A percentile compares a stretch with the other conserved stretches of the same genome.
phyloP scores from a whole-genome alignment of 2,113 vertebrate genomes.

The Eclectus roratus region DNA sequence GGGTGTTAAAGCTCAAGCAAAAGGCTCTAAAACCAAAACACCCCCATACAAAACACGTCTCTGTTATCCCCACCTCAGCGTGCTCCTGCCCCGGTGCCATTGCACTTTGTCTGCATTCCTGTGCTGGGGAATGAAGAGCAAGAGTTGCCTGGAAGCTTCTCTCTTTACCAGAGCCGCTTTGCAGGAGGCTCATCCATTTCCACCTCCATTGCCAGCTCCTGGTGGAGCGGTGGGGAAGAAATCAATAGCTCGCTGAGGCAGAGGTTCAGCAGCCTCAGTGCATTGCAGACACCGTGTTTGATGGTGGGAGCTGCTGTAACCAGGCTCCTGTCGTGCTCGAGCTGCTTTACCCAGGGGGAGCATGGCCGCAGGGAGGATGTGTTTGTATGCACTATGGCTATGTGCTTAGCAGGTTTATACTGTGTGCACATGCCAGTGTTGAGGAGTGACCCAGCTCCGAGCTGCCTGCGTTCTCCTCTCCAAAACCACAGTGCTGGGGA shows the following conservation, averaged over 20 bases:
- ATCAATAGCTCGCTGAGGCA: not conserved
- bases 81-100: not conserved
- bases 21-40: not conserved
- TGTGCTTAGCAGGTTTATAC: not conserved
- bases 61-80: not conserved
- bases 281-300: not conserved
- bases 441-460: not conserved
- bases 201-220: not conserved
- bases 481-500: slow-evolving; percentile 38
- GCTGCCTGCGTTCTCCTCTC: not conserved
- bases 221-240: not conserved
- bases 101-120: not conserved
- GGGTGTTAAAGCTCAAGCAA: not conserved
- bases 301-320: not conserved
- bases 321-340: not conserved
- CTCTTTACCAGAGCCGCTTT: not conserved
- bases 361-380: not conserved
- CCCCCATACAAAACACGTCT: not conserved
- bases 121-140: rapidly evolving
- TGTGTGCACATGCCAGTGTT: not conserved
- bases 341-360: not conserved
- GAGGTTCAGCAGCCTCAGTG: not conserved
- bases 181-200: not conserved
- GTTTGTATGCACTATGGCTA: not conserved
- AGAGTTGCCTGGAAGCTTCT: not conserved